Conservation (phyloP, 2,888 invertebrate species). For the Drosophila atripex region DNA sequence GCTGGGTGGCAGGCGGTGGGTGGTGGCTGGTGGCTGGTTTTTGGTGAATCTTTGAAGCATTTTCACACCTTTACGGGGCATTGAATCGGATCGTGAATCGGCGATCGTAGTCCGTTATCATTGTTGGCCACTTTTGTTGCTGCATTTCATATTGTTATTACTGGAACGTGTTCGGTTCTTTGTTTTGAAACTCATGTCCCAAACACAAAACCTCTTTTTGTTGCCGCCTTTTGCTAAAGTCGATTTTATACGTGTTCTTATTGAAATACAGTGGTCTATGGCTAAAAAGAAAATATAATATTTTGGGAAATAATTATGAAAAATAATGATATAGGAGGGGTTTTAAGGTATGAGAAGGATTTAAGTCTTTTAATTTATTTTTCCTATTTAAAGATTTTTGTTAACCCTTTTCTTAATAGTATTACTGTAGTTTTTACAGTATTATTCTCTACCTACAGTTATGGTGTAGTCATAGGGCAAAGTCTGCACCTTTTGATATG, state of each 20-base stretch:
- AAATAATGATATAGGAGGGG: not conserved
- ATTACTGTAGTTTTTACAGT: conserved; percentile 16
- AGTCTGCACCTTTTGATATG: conserved; percentile 68
- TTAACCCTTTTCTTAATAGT: not conserved
- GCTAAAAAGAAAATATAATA: not conserved
- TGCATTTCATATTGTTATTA: conserved; percentile 42
- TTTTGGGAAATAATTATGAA: not conserved
- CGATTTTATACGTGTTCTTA: conserved; percentile 27
- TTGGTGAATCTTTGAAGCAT: conserved; percentile 11
- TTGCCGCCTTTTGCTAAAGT: conserved; percentile 9
- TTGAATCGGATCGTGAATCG: conserved; percentile 22
- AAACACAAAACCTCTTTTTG: conserved; percentile 24
- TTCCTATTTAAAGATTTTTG: not conserved
- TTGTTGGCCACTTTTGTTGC: conserved; percentile 37
- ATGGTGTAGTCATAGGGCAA: conserved; percentile 76
- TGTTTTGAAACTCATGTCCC: conserved; percentile 36
- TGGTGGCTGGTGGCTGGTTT: not conserved
- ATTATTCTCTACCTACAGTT: conserved; percentile 14
- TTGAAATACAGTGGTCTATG: conserved; percentile 7
- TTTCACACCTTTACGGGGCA: conserved; percentile 39
- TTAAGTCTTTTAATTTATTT: not conserved
- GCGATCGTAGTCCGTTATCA: conserved; percentile 31
- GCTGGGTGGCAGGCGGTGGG: not conserved
- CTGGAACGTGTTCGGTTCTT: conserved; percentile 36
- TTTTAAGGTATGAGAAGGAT: not conserved